phyloP scores from a whole-genome alignment of 2,797 vertebrate species.

The Sebastes cheni region DNA sequence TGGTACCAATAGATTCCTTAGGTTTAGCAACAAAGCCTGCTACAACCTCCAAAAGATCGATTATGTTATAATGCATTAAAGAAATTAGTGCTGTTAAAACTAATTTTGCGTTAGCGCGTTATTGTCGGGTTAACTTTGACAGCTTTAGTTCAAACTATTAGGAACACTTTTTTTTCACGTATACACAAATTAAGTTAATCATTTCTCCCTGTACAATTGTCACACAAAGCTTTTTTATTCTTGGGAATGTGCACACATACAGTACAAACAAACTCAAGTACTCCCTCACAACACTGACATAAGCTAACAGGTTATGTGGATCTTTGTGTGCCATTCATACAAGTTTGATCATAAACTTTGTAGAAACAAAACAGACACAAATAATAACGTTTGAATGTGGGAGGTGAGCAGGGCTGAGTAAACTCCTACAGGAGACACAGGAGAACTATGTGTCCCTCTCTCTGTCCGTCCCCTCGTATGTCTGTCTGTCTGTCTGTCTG shows the following conservation, averaged over 20 bases:
- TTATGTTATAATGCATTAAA: background rate
- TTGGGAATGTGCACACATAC: background rate
- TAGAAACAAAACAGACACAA: background rate
- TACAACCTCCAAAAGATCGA: no score
- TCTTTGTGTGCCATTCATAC: background rate
- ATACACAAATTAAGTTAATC: background rate
- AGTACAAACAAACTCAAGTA: background rate
- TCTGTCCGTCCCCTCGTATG: background rate
- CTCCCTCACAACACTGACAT: background rate
- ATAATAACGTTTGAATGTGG: background rate
- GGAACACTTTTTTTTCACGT: background rate
- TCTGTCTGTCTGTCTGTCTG: background rate
- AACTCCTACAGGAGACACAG: conserved; percentile 5
- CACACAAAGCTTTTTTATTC: background rate
- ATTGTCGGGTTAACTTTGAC: no score
- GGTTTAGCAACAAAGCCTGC: no score
- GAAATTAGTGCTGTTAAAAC: no score
- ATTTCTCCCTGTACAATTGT: background rate
- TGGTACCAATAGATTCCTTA: no score
- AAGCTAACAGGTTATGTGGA: background rate
- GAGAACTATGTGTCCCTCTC: background rate
- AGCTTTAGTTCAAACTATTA: background rate
- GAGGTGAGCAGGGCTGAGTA: background rate
- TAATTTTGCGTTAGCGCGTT: no score
- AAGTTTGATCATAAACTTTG: conserved; percentile 34